phyloP scores from a whole-genome alignment of 1,140 invertebrate genomes.

The Carposina sasakii region DNA sequence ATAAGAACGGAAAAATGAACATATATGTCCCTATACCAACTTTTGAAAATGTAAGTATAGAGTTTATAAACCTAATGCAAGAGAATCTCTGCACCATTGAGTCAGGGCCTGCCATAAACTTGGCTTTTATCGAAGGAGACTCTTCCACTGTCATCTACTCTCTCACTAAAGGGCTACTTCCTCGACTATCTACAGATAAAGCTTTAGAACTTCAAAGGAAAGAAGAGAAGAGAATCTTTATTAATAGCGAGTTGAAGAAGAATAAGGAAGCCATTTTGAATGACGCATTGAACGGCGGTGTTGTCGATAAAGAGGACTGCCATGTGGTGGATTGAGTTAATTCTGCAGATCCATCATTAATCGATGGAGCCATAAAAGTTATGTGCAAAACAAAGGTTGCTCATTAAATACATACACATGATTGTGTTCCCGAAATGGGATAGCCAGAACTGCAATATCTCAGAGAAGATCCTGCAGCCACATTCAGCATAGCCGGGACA shows the following conservation, averaged over 20 bases:
- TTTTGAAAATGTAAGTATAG: slow-evolving; percentile 38
- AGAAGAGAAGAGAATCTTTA: slow-evolving; percentile 45
- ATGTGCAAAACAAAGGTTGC: too few species aligned
- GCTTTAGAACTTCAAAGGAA: slow-evolving; percentile 25
- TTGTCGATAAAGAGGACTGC: slow-evolving; percentile 57
- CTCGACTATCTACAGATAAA: slow-evolving; percentile 32
- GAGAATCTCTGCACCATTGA: slow-evolving; percentile 62
- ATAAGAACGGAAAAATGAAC: slow-evolving; percentile 51
- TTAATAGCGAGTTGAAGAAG: slow-evolving; percentile 54
- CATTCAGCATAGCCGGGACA: too few species aligned
- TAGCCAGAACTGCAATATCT: too few species aligned
- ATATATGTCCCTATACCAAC: slow-evolving; percentile 56
- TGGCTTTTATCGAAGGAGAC: slow-evolving; percentile 59
- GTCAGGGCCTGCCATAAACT: slow-evolving; percentile 47
- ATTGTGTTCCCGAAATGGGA: too few species aligned
- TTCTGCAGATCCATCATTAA: background rate
- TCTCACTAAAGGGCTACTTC: slow-evolving; percentile 52
- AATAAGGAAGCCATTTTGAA: slow-evolving; percentile 47
- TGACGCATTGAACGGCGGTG: slow-evolving; percentile 52
- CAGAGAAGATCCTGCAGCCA: too few species aligned
- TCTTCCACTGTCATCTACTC: slow-evolving; percentile 56
- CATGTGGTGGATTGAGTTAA: slow-evolving; percentile 35
- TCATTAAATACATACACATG: too few species aligned
- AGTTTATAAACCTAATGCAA: slow-evolving; percentile 46
- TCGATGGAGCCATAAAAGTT: background rate